Conservation (phyloP, 1,140 invertebrate genomes). For the Macrobrachium nipponense region DNA sequence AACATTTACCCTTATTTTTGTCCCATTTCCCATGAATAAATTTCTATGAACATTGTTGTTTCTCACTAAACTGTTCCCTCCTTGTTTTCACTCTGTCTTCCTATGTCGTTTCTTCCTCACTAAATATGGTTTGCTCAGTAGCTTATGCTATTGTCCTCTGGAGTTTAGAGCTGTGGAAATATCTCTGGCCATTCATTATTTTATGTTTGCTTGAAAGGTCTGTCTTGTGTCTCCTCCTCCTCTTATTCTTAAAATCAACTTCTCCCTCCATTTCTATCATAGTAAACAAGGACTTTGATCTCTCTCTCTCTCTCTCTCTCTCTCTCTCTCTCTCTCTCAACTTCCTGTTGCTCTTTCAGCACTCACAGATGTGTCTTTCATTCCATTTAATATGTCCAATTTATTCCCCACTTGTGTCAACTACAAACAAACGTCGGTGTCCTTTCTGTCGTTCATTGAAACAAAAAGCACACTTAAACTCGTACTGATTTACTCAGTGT, state of each 20-base stretch:
- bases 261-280: background rate
- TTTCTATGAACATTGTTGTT: background rate
- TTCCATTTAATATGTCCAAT: background rate
- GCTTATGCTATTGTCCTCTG: too few relatives aligned
- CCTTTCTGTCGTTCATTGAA: too few relatives aligned
- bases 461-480: too few relatives aligned
- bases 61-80: background rate
- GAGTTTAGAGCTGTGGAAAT: too few relatives aligned
- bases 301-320: background rate
- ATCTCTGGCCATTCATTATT: too few relatives aligned
- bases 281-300: background rate
- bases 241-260: constrained; percentile 1
- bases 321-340: background rate
- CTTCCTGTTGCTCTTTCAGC: background rate
- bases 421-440: too few relatives aligned
- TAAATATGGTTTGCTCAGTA: too few relatives aligned
- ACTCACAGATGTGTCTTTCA: background rate
- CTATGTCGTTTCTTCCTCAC: background rate
- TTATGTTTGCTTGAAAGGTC: too few relatives aligned
- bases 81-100: background rate
- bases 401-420: background rate
- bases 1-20: background rate
- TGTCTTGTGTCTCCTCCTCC: background rate
- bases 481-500: too few relatives aligned
- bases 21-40: background rate